These are phyloP conservation scores for Ligdia adustata DNA, from an alignment of 2,888 invertebrate genomes.

Conservation along the genomic window DNA sequence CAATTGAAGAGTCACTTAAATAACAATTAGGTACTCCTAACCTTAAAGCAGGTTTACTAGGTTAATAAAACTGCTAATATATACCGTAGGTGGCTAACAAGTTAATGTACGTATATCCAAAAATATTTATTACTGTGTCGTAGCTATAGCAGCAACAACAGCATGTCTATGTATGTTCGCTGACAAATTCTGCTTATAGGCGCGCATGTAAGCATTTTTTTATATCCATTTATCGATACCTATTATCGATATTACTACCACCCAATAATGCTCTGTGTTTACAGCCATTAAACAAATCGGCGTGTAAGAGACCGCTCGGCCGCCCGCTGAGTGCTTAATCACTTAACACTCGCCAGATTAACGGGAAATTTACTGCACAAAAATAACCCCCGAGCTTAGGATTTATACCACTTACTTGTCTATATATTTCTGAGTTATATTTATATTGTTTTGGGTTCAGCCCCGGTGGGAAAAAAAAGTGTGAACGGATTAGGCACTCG, in stretches of 20 bases:
- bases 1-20: no score
- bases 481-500: no score
- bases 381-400: slow-evolving; percentile 44
- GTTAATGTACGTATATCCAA: no score
- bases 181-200: no score
- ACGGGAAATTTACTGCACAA: slow-evolving; percentile 70
- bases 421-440: background rate
- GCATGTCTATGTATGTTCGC: no score
- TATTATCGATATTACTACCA: slow-evolving; percentile 30
- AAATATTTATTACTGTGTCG: no score
- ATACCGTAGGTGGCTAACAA: no score
- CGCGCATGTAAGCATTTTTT: no score
- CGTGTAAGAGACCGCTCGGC: slow-evolving; percentile 70
- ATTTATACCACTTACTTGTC: slow-evolving; percentile 4
- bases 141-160: no score
- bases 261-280: slow-evolving; percentile 43
- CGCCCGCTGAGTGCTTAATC: slow-evolving; percentile 79
- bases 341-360: slow-evolving; percentile 80
- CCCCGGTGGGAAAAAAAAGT: background rate
- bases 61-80: no score
- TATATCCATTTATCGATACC: slow-evolving; percentile 33
- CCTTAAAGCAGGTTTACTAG: no score
- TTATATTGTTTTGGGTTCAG: background rate
- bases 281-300: slow-evolving; percentile 77
- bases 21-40: no score